Base-by-base conservation (phyloP, 2,888 invertebrate species). In the Linnaemya tessellans region DNA sequence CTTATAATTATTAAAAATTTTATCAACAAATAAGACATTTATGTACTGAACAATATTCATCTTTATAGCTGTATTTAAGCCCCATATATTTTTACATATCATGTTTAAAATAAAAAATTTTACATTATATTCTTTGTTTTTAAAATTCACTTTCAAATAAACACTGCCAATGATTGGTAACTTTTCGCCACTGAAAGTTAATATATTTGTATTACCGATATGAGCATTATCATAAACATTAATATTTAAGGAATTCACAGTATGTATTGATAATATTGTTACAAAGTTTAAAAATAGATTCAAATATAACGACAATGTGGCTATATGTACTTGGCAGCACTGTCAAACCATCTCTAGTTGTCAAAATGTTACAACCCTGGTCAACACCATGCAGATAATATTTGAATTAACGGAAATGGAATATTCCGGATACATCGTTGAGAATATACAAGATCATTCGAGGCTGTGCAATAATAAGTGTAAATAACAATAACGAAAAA, bases 71-170 rank as follows among this genome's bases (percentile, higher is more conserved):
- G 30, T 30, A 30, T 30, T 30, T 30, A 30, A 30, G 30, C 30
- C 30, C 30, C 2, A 20, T 18, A 54, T 22, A 22, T 54, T 54
- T 54, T 54, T 54, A 54, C 54, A 54, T 22, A 22, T 60, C n/a
- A 60, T 30, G 30, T 30, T 30, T 30, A 30, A 30, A 30, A 30
- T 30, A 30, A 30, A 30, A 30, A 30, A 30, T 3, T 30, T 30
- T 20, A 43, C 58, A 41, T 71, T 15, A 71, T 71, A 71, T 18
- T 43, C 11, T 1, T 70, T 67, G n/a, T 51, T 51, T 35, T 46
- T 18, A 67, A 68, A 54, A 38, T 41, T 56, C 20, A 56, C 13
- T 38, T 54, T 70, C 22, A 68, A 54, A 54, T 54, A 38, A 13
- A 68, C 22, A 10, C 54, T 49, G 9, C 68, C 51, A n/a, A 70